phyloP scores from a whole-genome alignment of 2,888 invertebrate species.

The Entomobrya proxima region DNA sequence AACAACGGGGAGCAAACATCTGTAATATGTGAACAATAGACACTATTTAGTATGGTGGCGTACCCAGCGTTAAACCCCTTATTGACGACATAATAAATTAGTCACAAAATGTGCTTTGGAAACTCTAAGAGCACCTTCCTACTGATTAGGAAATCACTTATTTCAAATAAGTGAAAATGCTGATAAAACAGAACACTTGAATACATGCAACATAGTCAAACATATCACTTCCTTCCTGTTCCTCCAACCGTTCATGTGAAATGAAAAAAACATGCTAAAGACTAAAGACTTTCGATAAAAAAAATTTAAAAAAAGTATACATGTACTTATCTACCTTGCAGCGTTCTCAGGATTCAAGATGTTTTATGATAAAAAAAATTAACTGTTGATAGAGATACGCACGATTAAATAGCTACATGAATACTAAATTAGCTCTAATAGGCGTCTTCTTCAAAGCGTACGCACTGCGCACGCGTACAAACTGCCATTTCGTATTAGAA shows the following conservation, averaged over 20 bases:
- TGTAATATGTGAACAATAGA: background rate
- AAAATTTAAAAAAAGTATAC: conserved; percentile 35
- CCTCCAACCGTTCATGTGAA: background rate
- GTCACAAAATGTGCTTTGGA: background rate
- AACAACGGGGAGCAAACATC: too few species aligned
- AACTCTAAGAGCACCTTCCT: background rate
- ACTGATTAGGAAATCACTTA: too few species aligned
- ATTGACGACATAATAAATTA: background rate
- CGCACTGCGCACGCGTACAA: background rate
- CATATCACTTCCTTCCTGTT: conserved; percentile 46
- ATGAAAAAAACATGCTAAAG: background rate
- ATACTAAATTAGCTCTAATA: conserved; percentile 48
- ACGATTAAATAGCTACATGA: conserved; percentile 22
- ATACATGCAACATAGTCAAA: background rate
- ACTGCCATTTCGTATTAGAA: background rate
- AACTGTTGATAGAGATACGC: conserved; percentile 5
- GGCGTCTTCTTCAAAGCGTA: background rate
- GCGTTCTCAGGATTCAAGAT: conserved; percentile 36
- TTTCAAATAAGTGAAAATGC: conserved; percentile 27
- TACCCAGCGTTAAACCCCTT: background rate
- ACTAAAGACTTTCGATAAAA: too few species aligned
- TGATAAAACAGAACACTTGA: too few species aligned
- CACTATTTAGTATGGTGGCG: background rate
- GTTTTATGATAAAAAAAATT: background rate
- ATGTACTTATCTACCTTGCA: conserved; percentile 34